Evolutionary conservation across 2,888 invertebrate species (phyloP).

Genomic region (Drosophila pseudotalamancana): DNA sequence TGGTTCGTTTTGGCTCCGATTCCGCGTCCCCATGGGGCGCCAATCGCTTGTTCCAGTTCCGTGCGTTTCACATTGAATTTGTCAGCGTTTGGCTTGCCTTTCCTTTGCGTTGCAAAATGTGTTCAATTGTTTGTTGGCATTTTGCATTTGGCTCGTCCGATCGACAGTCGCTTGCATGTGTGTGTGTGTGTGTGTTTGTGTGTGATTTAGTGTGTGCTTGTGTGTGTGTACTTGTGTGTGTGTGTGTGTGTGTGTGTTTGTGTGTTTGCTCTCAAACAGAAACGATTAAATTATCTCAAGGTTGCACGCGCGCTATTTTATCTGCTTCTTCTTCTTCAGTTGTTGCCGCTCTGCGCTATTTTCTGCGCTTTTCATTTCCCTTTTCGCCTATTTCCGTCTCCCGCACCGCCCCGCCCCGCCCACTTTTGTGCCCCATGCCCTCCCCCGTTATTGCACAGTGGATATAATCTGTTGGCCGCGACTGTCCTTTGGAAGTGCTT

Average conservation of each 20-base stretch:
- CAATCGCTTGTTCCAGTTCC: background rate
- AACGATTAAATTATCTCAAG: conserved; percentile 77
- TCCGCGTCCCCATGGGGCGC: too few relatives aligned
- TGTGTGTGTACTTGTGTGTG: conserved; percentile 11
- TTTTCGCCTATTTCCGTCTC: conserved; percentile 9
- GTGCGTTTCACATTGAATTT: background rate
- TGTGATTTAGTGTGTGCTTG: conserved; percentile 17
- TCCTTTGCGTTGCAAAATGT: conserved; percentile 45
- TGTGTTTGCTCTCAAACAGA: conserved; percentile 64
- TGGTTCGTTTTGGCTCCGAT: too few relatives aligned
- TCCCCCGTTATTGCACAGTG: background rate
- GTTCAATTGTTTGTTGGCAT: conserved; percentile 61
- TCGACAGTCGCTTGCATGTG: conserved; percentile 36
- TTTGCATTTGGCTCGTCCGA: conserved; percentile 51
- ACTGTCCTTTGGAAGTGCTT: conserved; percentile 1
- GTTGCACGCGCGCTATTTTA: conserved; percentile 70
- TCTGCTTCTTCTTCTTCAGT: conserved; percentile 34
- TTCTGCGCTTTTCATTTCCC: conserved; percentile 35
- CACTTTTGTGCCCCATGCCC: background rate
- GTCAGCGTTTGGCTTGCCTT: conserved; percentile 14
- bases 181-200: too few relatives aligned
- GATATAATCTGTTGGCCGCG: background rate
- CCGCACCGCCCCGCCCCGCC: background rate
- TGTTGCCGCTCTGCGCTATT: conserved; percentile 34
- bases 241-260: conserved; percentile 18